phyloP scores from a whole-genome alignment of 2,888 invertebrate species.

The Drosophila dives region DNA sequence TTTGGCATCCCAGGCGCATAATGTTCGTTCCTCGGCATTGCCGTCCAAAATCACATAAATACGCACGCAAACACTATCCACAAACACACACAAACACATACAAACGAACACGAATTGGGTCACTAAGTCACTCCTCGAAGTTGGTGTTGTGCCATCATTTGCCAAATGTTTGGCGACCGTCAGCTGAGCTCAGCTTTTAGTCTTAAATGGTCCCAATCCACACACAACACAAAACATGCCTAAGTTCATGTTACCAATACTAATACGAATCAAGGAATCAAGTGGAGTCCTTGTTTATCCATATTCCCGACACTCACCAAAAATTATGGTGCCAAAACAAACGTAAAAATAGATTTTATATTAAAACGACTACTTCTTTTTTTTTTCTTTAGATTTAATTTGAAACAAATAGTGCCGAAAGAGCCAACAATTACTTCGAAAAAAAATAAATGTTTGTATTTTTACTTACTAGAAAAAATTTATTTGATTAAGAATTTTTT shows the following conservation, averaged over 20 bases:
- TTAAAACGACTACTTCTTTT: background rate
- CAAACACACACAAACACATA: constrained; percentile 12
- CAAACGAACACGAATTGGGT: constrained; percentile 14
- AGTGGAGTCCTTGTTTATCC: background rate
- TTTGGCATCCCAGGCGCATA: constrained; percentile 55
- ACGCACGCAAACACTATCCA: constrained; percentile 32
- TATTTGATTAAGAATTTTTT: background rate
- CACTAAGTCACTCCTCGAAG: constrained; percentile 30
- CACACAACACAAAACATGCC: constrained; percentile 30
- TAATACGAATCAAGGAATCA: constrained; percentile 6
- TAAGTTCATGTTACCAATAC: constrained; percentile 18
- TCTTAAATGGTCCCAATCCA: constrained; percentile 42
- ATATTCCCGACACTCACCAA: background rate
- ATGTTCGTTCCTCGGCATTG: constrained; percentile 42
- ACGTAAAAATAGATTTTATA: background rate
- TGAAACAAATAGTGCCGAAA: background rate
- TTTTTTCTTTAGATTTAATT: background rate
- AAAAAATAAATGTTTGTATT: background rate
- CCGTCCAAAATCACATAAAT: constrained; percentile 48
- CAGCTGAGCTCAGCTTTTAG: constrained; percentile 68
- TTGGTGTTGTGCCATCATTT: constrained; percentile 60
- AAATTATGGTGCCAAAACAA: background rate
- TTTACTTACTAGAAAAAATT: background rate
- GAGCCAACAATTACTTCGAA: background rate
- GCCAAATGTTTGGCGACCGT: constrained; percentile 52